Conservation (phyloP, 2,888 invertebrate species). For the Apamea monoglypha region DNA sequence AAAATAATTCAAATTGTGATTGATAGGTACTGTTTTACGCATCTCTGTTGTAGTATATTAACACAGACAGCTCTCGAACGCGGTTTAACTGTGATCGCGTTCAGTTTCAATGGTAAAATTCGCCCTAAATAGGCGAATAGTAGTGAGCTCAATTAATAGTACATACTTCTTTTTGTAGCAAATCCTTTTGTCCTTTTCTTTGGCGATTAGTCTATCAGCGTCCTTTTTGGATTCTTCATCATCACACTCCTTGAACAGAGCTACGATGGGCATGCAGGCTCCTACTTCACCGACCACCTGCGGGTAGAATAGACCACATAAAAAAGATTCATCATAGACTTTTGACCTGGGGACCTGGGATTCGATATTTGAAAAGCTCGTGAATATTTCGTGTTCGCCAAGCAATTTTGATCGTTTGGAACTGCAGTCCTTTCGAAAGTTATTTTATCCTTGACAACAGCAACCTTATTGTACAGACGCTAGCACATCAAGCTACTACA, state of each 20-base stretch:
- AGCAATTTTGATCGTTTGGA: too few relatives aligned
- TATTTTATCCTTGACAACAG: too few relatives aligned
- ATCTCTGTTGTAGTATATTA: too few relatives aligned
- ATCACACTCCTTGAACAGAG: conserved; percentile 81
- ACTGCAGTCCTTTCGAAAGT: too few relatives aligned
- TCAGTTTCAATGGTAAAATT: not conserved
- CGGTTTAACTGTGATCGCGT: not conserved
- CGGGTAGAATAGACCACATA: not conserved
- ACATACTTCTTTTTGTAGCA: conserved; percentile 70
- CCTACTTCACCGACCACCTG: conserved; percentile 86
- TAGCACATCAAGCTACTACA: too few relatives aligned
- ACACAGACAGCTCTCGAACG: too few relatives aligned
- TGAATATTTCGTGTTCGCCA: too few relatives aligned
- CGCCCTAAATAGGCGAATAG: not conserved
- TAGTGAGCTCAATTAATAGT: not conserved
- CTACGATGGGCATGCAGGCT: conserved; percentile 86
- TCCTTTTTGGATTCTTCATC: conserved; percentile 49
- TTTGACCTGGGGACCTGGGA: not conserved
- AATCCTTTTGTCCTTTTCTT: conserved; percentile 63
- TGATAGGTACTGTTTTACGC: too few relatives aligned
- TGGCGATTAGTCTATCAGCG: conserved; percentile 36
- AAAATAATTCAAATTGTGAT: too few relatives aligned
- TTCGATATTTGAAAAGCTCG: not conserved
- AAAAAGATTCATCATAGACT: not conserved
- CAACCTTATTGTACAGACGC: too few relatives aligned